Evolutionary conservation across 2,888 invertebrate species (phyloP), one percentile per base, ranked within the genome.

Genomic region (Lasioglossum lativentre): DNA sequence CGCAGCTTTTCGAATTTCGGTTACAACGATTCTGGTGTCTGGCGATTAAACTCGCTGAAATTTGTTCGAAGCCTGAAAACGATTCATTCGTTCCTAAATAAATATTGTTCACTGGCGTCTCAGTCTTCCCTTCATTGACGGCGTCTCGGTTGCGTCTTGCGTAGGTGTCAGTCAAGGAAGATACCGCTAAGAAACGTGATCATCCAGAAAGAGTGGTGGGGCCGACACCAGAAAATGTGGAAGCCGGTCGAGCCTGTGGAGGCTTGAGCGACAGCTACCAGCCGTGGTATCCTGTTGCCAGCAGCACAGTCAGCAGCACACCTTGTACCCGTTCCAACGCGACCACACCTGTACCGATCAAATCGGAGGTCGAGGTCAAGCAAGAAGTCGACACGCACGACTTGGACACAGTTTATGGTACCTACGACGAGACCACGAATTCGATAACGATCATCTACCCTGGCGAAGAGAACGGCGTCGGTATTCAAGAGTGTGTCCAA

Each of bases 181-280:
- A 95, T 96, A 90, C 96, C 95, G 74, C 93, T 95, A 92, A 94
- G 95, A 92, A 96, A 96, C 90, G 95, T 96, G 82, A 94, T 91
- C 81, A 96, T 95, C 92, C 96, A 96, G 95, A 96, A 97, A 94
- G 97, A 97, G 92, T 98, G 98, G 98, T 98, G 98, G 98, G 98
- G 98, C 87, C 97, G 97, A 77, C 97, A 97, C 94, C 98, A 98
- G 95, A 97, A 96, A 95, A 97, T 96, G 92, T 98, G 98, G 98
- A 98, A 98, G 95, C 98, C 98, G 91, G 96, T 97, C 93, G 96
- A 97, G 91, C 95, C 96, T 94, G 94, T 95, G 91, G 96, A 95
- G 88, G 93, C 92, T 14, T 94, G 91, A 80, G 45, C 42, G 45
- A n/a, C 56, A n/a, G 52, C n/a, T 73, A 80, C 47, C 68, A 38